phyloP scores from a whole-genome alignment of 2,888 invertebrate genomes.

The Calameuta pallipes region DNA sequence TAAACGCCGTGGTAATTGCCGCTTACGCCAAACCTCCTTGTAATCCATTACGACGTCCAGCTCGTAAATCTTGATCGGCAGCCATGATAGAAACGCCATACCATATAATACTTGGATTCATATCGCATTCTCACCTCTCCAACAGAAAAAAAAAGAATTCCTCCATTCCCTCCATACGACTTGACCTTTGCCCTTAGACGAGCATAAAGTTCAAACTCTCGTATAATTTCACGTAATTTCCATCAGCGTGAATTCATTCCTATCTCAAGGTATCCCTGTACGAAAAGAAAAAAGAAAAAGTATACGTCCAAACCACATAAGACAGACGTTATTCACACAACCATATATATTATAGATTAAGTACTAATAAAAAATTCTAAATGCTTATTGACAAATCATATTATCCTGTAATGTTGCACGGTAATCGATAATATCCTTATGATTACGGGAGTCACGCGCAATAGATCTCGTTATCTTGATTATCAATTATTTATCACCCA shows the following conservation, averaged over 20 bases:
- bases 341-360: neutral
- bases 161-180: neutral
- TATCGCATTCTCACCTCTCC: neutral
- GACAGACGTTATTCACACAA: neutral
- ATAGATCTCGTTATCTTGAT: neutral
- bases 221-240: neutral
- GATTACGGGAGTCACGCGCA: neutral
- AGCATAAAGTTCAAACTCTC: neutral
- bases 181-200: neutral
- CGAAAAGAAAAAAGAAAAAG: no score
- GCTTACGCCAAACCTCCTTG: slow-evolving; percentile 9
- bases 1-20: slow-evolving; percentile 18
- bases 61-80: slow-evolving; percentile 26
- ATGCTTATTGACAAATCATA: neutral
- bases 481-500: neutral
- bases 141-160: neutral
- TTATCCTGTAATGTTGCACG: neutral
- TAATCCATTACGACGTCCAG: slow-evolving; percentile 26
- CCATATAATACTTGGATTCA: neutral
- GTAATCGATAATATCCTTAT: neutral
- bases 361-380: neutral
- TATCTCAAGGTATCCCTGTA: neutral
- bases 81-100: slow-evolving; percentile 5
- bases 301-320: neutral
- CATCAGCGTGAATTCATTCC: neutral